These are phyloP conservation scores for Miltochrista miniata DNA, from an alignment of 2,888 invertebrate genomes.

Conservation along the genomic window DNA sequence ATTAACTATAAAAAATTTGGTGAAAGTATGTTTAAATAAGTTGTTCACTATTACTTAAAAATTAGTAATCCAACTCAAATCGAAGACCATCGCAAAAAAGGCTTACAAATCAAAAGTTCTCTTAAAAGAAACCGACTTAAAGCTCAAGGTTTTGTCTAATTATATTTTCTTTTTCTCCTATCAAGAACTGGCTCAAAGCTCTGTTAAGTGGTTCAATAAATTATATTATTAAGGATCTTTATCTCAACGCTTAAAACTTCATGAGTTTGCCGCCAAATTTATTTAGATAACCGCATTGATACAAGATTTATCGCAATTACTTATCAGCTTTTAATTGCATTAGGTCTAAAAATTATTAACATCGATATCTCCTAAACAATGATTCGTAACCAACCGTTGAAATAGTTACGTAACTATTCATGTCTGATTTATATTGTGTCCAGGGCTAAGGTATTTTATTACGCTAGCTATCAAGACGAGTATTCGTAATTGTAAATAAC, in stretches of 20 bases:
- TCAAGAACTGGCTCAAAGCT: background rate
- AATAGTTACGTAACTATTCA: constrained; percentile 50
- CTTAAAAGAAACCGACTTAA: background rate
- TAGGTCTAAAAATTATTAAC: constrained; percentile 43
- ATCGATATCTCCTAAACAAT: constrained; percentile 43
- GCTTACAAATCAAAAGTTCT: too few species aligned
- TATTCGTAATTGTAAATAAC: constrained; percentile 45
- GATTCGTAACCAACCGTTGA: constrained; percentile 52
- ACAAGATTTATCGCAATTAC: constrained; percentile 26
- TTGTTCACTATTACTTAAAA: too few species aligned
- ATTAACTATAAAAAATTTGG: too few species aligned
- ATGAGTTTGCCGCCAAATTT: constrained; percentile 24
- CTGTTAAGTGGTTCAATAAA: constrained; percentile 8
- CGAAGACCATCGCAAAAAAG: too few species aligned
- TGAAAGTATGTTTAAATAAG: too few species aligned
- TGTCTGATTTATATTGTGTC: constrained; percentile 56
- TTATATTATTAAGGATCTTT: constrained; percentile 5
- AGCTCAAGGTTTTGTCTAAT: background rate
- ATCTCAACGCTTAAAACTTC: constrained; percentile 15
- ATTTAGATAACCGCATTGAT: constrained; percentile 19
- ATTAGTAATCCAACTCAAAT: too few species aligned
- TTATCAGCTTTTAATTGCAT: constrained; percentile 32
- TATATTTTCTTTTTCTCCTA: background rate
- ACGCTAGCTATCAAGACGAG: constrained; percentile 35
- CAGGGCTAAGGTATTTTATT: constrained; percentile 50